Conservation (phyloP, 2,113 vertebrate genomes). For the Azemiops feae region DNA sequence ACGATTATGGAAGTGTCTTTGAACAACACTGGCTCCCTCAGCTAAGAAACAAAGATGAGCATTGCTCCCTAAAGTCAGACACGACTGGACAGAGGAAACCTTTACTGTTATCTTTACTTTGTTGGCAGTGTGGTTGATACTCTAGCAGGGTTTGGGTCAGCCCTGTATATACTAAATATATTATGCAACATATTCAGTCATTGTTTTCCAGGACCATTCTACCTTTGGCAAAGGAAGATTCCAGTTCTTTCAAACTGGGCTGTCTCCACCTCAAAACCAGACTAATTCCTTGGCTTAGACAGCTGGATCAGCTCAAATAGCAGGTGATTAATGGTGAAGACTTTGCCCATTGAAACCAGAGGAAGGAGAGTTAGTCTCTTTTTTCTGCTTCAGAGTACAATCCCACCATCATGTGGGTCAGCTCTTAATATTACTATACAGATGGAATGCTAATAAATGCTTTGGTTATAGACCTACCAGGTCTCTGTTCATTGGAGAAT, state of each 20-base stretch:
- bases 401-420: background rate
- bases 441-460: background rate
- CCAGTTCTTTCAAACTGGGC: background rate
- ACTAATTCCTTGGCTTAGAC: background rate
- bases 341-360: background rate
- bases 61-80: too few relatives aligned
- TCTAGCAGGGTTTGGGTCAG: background rate
- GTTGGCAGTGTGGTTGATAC: background rate
- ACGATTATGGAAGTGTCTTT: too few relatives aligned
- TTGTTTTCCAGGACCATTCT: background rate
- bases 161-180: background rate
- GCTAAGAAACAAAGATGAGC: too few relatives aligned
- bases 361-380: background rate
- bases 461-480: background rate
- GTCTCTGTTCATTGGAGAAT: background rate
- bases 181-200: background rate
- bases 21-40: too few relatives aligned
- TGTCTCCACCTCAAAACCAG: background rate
- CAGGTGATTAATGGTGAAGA: background rate
- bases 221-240: background rate
- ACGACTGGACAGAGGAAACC: too few relatives aligned
- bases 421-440: background rate
- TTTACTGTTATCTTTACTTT: background rate
- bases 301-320: background rate
- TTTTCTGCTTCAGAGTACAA: background rate